Evolutionary conservation across 2,797 vertebrate genomes (phyloP).

Genomic region (Enteromius radiatus): DNA sequence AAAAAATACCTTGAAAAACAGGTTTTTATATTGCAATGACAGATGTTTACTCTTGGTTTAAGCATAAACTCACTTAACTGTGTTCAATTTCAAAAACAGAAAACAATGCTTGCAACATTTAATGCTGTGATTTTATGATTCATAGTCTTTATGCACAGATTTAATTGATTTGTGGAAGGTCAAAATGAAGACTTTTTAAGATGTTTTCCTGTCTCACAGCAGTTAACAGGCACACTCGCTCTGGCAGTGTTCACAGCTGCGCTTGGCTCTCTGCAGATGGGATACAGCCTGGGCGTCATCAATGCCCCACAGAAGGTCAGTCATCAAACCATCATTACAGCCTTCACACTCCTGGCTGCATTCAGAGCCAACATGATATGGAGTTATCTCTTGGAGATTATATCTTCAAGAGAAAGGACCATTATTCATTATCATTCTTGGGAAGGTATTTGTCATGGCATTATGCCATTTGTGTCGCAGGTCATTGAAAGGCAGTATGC

Average conservation of each 20-base stretch:
- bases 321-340: slow-evolving; percentile 21
- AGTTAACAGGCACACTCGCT: slow-evolving; percentile 83
- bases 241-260: slow-evolving; percentile 86
- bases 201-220: slow-evolving; percentile 67
- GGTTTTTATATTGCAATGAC: not conserved
- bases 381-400: slow-evolving; percentile 8
- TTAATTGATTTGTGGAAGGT: not conserved
- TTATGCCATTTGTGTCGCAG: slow-evolving; percentile 67
- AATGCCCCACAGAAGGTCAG: slow-evolving; percentile 92
- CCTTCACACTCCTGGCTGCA: not conserved
- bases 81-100: not conserved
- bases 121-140: not conserved
- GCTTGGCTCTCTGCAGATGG: slow-evolving; percentile 91
- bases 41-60: not conserved
- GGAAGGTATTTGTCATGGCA: not conserved
- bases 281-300: slow-evolving; percentile 94
- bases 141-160: not conserved
- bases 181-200: not conserved
- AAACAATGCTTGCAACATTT: not conserved
- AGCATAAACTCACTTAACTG: not conserved
- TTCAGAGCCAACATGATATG: not conserved
- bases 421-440: not conserved
- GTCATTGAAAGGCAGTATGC: slow-evolving; percentile 87
- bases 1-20: not conserved
- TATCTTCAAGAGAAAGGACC: not conserved